Evolutionary conservation across 2,113 vertebrate species (phyloP), one percentile per base, ranked within the genome.

Genomic region (Strix uralensis): DNA sequence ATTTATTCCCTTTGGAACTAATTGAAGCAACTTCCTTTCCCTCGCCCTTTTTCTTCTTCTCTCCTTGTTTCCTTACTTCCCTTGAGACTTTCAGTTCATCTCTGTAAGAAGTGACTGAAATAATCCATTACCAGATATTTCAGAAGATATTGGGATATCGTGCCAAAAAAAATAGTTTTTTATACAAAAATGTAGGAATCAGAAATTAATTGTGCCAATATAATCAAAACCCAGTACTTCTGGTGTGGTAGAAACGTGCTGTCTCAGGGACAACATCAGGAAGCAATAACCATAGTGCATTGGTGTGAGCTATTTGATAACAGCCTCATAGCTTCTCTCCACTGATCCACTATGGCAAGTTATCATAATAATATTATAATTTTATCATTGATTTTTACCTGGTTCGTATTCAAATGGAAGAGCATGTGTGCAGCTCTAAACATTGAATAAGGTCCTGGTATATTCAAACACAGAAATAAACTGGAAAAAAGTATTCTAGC

Each of bases 371-470:
- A 32, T 25, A 34, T 38, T 49, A 61, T 51, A 12, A 61, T 61
- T 74, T 77, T 69, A 25, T 52, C 13, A 44, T 36, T 44, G 4
- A 30, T 36, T 61, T 69, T 47, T 69, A 12, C 23, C 44, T 80
- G 16, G 4, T 25, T 85, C 44, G 66, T 51, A 58, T 34, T 12
- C 26, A 66, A 73, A 36, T 16, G 27, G 21, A 75, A 78, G 27
- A 17, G 11, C 3, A 34, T 0, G 0, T 25, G 7, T 66, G 36
- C 21, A 86, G 15, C 5, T 27, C 40, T 49, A 87, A 85, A 69
- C 4, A 26, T 38, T 55, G 19, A 26, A n/a, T 49, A 73, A 54
- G 15, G 9, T 47, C 11, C 27, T 61, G 7, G 16, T 55, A 70
- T 18, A 55, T 27, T 77, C 7, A 58, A 84, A 62, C 8, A 32